Percentiles rank a stretch among this genome's conserved stretches.
These are phyloP conservation scores for Branchipolynoe longqiensis DNA, from an alignment of 2,888 invertebrate genomes.

Conservation along the genomic window DNA sequence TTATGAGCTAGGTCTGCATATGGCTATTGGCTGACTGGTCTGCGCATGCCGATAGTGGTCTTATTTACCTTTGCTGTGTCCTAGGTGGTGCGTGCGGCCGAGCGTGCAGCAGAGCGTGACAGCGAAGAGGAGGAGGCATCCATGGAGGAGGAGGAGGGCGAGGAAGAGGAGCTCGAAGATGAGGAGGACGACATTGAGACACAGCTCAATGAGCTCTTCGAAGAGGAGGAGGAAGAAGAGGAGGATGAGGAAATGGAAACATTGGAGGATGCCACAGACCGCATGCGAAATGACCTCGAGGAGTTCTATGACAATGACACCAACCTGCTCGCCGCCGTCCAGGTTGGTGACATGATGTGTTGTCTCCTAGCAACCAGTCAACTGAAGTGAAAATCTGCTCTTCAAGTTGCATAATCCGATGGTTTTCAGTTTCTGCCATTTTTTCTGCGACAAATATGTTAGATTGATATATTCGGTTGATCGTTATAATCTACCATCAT, in stretches of 20 bases:
- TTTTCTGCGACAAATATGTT: no score
- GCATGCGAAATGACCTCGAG: slow-evolving; percentile 79
- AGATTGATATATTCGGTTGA: no score
- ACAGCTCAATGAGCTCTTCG: slow-evolving; percentile 80
- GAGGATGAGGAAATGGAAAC: slow-evolving; percentile 81
- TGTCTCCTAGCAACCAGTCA: no score
- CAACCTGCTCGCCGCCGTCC: slow-evolving; percentile 76
- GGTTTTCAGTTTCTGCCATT: no score
- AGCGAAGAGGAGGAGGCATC: slow-evolving; percentile 72
- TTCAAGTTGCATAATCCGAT: no score
- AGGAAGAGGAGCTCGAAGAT: slow-evolving; percentile 79
- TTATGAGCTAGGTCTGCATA: no score
- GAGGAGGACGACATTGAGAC: slow-evolving; percentile 80
- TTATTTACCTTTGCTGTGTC: no score
- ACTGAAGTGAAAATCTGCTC: no score
- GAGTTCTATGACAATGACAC: slow-evolving; percentile 80
- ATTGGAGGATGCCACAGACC: slow-evolving; percentile 81
- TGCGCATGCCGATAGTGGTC: no score
- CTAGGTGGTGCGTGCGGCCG: no score
- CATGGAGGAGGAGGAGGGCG: slow-evolving; percentile 78
- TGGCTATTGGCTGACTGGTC: no score
- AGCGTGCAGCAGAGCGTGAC: slow-evolving; percentile 65
- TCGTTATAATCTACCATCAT: no score
- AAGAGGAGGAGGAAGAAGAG: slow-evolving; percentile 81
- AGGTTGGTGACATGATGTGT: slow-evolving; percentile 69